Conservation (phyloP, 2,797 vertebrate species). For the Pangasius mekongensis region DNA sequence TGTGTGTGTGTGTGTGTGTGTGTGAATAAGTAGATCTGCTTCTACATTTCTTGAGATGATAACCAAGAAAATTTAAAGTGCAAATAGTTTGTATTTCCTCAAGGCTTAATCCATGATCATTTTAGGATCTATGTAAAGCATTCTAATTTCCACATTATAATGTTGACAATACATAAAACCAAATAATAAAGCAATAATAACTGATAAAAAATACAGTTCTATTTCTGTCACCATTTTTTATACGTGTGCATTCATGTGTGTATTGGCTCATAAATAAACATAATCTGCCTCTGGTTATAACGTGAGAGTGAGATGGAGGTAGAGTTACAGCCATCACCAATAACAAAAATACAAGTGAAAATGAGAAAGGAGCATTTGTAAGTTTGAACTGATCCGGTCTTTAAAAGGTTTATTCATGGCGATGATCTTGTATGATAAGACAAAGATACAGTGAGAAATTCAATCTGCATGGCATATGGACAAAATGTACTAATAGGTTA, state of each 20-base stretch:
- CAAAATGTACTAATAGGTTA: slow-evolving; percentile 1
- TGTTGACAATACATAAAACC: slow-evolving; percentile 12
- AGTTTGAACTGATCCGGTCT: not conserved
- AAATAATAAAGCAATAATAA: slow-evolving; percentile 30
- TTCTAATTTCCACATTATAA: slow-evolving; percentile 12
- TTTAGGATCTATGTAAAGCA: slow-evolving; percentile 16
- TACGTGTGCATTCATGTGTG: slow-evolving; percentile 1
- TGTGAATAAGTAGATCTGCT: not conserved
- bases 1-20: not conserved
- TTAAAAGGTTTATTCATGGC: not conserved
- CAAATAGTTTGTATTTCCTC: slow-evolving; percentile 1
- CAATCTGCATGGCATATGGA: not conserved
- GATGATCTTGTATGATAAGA: not conserved
- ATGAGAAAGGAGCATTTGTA: slow-evolving; percentile 1
- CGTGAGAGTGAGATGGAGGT: not conserved
- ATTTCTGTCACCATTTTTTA: not conserved
- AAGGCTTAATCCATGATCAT: slow-evolving; percentile 16
- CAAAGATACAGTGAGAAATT: not conserved
- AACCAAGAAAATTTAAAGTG: slow-evolving; percentile 2
- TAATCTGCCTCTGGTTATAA: slow-evolving; percentile 26
- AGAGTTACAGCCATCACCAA: slow-evolving; percentile 15
- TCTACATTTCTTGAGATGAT: slow-evolving; percentile 7
- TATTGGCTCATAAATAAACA: slow-evolving; percentile 25
- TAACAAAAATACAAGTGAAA: slow-evolving; percentile 1
- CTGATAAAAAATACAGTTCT: not conserved